phyloP scores from a whole-genome alignment of 2,797 vertebrate species.

The Parambassis ranga region DNA sequence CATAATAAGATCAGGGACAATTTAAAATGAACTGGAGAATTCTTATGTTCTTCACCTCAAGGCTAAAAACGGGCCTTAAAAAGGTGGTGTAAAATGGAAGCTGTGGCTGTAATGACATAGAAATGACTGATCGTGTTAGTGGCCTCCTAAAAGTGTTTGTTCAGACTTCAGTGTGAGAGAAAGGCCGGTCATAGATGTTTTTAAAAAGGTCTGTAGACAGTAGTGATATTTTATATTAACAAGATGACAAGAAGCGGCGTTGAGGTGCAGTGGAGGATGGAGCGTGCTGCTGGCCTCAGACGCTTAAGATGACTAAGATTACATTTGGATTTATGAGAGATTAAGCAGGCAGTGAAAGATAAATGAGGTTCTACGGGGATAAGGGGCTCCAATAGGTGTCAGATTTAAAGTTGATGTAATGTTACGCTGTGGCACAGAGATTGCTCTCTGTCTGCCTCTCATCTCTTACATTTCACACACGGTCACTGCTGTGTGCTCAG shows the following conservation, averaged over 20 bases:
- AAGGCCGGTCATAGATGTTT: no score
- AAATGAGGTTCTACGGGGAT: constrained; percentile 7
- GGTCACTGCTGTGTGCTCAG: background rate
- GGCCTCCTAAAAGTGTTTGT: background rate
- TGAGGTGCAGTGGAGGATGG: background rate
- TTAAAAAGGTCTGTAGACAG: no score
- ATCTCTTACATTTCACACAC: background rate
- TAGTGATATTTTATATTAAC: no score
- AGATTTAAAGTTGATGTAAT: background rate
- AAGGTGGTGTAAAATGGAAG: constrained; percentile 37
- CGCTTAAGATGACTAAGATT: constrained; percentile 13
- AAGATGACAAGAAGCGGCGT: background rate
- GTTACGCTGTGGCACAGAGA: background rate
- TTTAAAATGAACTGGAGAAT: background rate
- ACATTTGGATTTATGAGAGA: constrained; percentile 20
- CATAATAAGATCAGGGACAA: background rate
- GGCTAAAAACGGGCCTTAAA: constrained; percentile 19
- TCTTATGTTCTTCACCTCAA: background rate
- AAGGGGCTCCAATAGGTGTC: constrained; percentile 13
- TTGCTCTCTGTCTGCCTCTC: background rate
- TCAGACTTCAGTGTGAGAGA: background rate
- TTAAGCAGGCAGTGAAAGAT: constrained; percentile 29
- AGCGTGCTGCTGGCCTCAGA: background rate
- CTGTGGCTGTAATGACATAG: constrained; percentile 7
- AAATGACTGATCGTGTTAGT: background rate